These are phyloP conservation scores for Mactra quadrangularis DNA, from an alignment of 1,140 invertebrate species.

Conservation along the genomic window DNA sequence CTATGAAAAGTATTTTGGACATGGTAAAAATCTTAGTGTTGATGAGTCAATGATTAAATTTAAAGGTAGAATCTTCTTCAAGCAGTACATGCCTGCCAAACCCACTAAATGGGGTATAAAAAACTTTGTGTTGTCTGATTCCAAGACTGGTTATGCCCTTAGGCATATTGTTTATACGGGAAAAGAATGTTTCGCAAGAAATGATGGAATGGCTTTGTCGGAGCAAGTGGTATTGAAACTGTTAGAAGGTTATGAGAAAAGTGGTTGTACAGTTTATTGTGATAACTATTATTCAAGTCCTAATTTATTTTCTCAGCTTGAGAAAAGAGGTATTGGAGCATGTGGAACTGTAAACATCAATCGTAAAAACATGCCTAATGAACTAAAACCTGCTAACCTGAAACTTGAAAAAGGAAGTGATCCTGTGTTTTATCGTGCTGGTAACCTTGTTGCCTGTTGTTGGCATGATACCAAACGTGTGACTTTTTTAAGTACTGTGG, in stretches of 20 bases:
- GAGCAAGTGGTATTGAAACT: conserved; percentile 19
- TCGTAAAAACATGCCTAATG: conserved; percentile 22
- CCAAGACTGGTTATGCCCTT: conserved; percentile 19
- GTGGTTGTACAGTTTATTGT: conserved; percentile 4
- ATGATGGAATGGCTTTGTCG: conserved; percentile 1
- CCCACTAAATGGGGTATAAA: conserved; percentile 32
- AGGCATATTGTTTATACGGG: conserved; percentile 5
- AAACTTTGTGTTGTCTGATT: conserved; percentile 19
- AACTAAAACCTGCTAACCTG: neutral
- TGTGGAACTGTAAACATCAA: conserved; percentile 56
- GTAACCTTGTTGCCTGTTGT: conserved; percentile 26
- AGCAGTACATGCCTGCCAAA: conserved; percentile 21
- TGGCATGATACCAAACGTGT: conserved; percentile 51
- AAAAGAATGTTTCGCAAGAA: conserved; percentile 4
- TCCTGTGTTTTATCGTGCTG: conserved; percentile 23
- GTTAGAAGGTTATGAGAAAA: conserved; percentile 19
- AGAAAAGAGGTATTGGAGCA: conserved; percentile 19
- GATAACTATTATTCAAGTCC: conserved; percentile 43
- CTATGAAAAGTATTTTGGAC: neutral
- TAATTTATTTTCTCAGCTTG: conserved; percentile 19
- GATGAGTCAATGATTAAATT: conserved; percentile 38
- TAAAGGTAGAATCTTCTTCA: conserved; percentile 25
- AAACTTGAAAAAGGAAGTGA: conserved; percentile 32
- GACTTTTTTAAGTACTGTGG: conserved; percentile 31
- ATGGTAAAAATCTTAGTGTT: conserved; percentile 9